phyloP scores from a whole-genome alignment of 2,113 vertebrate species.

The Cheirogaleus medius region DNA sequence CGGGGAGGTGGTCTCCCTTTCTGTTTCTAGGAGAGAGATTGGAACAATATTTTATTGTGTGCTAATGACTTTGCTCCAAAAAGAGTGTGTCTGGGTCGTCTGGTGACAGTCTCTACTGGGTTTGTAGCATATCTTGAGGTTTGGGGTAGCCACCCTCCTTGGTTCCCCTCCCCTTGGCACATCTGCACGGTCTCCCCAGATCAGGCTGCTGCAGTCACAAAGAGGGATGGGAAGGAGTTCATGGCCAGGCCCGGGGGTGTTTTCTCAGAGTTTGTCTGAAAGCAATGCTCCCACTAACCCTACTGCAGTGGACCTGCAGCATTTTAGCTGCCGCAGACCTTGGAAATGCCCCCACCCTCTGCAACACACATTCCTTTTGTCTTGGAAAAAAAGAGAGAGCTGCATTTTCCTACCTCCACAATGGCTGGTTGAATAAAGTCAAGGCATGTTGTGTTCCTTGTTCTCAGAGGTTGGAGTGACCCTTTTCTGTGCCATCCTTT shows the following conservation, averaged over 20 bases:
- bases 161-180: no score
- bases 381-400: not conserved
- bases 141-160: not conserved
- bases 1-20: fast-evolving
- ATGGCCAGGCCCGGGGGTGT: not conserved
- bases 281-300: not conserved
- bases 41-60: not conserved
- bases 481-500: not conserved
- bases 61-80: not conserved
- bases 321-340: not conserved
- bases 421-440: not conserved
- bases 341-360: not conserved
- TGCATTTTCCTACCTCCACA: no score
- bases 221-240: not conserved
- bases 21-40: not conserved
- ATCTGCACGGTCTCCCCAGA: not conserved
- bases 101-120: no score
- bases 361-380: not conserved
- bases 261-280: not conserved
- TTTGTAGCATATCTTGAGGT: not conserved
- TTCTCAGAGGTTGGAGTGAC: not conserved
- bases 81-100: not conserved
- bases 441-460: not conserved
- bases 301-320: not conserved
- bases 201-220: not conserved